Evolutionary conservation across 2,797 vertebrate species (phyloP).

Genomic region (Cossypha caffra): DNA sequence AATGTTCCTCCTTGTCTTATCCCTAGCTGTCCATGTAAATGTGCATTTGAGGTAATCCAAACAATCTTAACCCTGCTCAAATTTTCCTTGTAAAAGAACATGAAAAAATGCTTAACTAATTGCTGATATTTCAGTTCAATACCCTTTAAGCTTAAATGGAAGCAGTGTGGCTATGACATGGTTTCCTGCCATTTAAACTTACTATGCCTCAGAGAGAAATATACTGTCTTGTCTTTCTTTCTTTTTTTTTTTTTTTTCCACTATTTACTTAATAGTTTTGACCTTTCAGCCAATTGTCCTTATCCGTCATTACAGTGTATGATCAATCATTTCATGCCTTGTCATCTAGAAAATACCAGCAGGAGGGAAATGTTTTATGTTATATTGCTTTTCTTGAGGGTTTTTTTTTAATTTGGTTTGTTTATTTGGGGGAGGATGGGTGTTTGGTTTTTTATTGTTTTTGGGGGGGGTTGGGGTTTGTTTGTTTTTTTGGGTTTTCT

Average conservation of each 20-base stretch:
- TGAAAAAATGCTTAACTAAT: background rate
- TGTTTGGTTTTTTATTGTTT: no score
- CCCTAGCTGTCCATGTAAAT: background rate
- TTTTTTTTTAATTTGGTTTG: no score
- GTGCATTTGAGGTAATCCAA: background rate
- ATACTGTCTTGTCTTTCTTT: constrained; percentile 1
- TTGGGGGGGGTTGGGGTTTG: no score
- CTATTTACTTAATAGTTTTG: constrained; percentile 78
- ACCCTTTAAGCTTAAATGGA: background rate
- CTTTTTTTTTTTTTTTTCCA: constrained; percentile 14
- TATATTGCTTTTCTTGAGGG: constrained; percentile 20
- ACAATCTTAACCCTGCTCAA: background rate
- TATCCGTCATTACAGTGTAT: constrained; percentile 71
- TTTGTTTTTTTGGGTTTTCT: no score
- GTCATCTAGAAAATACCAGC: constrained; percentile 64
- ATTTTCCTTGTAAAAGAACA: background rate
- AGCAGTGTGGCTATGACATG: background rate
- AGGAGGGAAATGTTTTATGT: constrained; percentile 41
- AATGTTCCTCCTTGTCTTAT: background rate
- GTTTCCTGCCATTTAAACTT: constrained; percentile 71
- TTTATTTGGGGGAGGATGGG: no score
- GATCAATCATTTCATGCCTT: constrained; percentile 74
- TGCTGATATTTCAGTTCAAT: background rate
- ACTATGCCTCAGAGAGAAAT: constrained; percentile 64
- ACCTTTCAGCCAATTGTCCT: constrained; percentile 78